Conservation (phyloP, 2,113 vertebrate species). For the Sapajus apella region DNA sequence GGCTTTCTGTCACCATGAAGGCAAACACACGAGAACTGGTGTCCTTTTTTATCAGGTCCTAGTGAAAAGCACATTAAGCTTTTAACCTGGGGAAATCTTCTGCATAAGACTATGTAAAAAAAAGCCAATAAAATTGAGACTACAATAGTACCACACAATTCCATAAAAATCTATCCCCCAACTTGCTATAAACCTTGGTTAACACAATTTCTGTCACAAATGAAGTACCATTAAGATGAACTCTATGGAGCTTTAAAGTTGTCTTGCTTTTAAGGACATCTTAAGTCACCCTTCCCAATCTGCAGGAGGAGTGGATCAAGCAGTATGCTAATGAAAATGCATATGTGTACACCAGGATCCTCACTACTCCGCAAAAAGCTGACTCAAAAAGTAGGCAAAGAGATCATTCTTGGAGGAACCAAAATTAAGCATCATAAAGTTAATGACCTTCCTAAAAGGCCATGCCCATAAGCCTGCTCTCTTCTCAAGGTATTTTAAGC, state of each 20-base stretch:
- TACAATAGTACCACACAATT: background rate
- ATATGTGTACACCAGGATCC: background rate
- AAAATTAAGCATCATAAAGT: background rate
- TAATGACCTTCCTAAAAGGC: background rate
- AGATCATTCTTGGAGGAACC: background rate
- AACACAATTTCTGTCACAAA: background rate
- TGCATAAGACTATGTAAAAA: background rate
- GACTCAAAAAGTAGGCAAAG: background rate
- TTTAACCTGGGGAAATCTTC: background rate
- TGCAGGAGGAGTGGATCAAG: background rate
- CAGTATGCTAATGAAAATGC: background rate
- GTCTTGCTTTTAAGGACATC: background rate
- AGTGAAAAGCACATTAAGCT: conserved; percentile 26
- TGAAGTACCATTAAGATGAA: background rate
- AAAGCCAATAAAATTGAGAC: background rate
- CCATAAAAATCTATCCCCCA: background rate
- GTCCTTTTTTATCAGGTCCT: conserved; percentile 96
- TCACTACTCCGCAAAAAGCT: background rate
- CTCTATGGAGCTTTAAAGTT: background rate
- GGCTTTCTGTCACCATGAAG: conserved; percentile 98
- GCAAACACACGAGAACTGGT: conserved; percentile 97
- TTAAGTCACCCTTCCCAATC: background rate
- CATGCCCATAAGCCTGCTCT: background rate
- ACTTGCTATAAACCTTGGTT: background rate
- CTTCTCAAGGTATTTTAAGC: background rate